Evolutionary conservation across 2,113 vertebrate species (phyloP), one percentile per base, ranked within the genome.

Genomic region (Diglossa brunneiventris): DNA sequence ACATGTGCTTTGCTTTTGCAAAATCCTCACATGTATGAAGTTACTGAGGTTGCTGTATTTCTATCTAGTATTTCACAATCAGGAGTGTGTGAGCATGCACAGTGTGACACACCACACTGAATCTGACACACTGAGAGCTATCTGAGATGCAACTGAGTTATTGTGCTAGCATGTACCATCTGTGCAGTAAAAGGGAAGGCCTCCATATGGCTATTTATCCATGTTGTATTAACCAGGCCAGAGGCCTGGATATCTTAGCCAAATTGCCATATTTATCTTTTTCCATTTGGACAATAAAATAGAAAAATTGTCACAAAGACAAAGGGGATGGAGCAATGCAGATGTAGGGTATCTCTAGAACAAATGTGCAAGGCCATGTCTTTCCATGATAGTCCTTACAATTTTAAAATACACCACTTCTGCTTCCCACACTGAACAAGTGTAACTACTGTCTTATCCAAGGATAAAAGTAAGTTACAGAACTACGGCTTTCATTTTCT

Each of bases 111-210:
- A 87, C 15, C 59, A 49, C 37, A 28, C 33, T 47, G 50, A 63
- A 30, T 39, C 42, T 92, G 92, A 92, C 89, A 89, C 50, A 35
- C 59, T 59, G 68, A 95, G 76, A 83, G 44, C 33, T 62, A 44
- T 80, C 55, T 75, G 84, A 87, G 73, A 61, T 67, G 55, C 59
- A 66, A 37, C 37, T 37, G 76, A 58, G 39, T 58, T 85, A 47
- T 59, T 77, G 30, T 86, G 83, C 55, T 92, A 95, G 79, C 47
- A 77, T 26, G 62, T 56, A 70, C 85, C 88, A 90, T 93, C 90
- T 95, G 88, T 58, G 85, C 55, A 80, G 63, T 42, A 50, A 86
- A 68, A 80, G 30, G 15, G 23, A 69, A 58, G 79, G 79, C 59
- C 67, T 73, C 16, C 53, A 73, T 59, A 62, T 28, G 15, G 50